These are phyloP conservation scores for Egretta garzetta DNA, from an alignment of 2,113 vertebrate genomes.

Conservation along the genomic window DNA sequence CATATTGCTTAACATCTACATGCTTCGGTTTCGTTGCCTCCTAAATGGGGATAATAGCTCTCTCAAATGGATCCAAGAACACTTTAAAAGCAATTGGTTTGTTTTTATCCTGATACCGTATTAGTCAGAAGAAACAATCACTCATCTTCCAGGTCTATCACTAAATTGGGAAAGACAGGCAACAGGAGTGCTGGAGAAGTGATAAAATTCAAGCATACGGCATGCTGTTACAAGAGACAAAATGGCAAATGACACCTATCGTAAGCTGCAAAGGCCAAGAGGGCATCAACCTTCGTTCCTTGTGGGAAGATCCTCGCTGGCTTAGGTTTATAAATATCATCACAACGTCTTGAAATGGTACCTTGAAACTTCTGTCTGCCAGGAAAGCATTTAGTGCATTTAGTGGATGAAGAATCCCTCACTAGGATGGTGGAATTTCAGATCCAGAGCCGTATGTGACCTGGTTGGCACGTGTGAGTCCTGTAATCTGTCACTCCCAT, in stretches of 20 bases:
- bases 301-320: not conserved
- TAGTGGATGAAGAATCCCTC: not conserved
- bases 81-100: not conserved
- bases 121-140: not conserved
- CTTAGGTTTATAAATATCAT: not conserved
- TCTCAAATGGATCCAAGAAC: not conserved
- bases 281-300: not conserved
- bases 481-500: not conserved
- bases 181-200: not conserved
- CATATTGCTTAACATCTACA: not conserved
- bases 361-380: not conserved
- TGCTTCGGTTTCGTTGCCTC: not conserved
- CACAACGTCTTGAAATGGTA: not conserved
- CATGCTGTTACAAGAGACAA: not conserved
- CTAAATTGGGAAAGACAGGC: not conserved
- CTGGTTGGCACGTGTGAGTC: not conserved
- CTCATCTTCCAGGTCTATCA: not conserved
- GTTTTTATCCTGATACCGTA: not conserved
- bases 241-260: not conserved
- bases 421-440: not conserved
- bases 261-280: not conserved
- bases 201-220: not conserved
- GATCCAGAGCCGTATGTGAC: not conserved
- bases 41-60: not conserved
- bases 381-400: not conserved